Conservation (phyloP, 2,113 vertebrate species). For the Ia io region DNA sequence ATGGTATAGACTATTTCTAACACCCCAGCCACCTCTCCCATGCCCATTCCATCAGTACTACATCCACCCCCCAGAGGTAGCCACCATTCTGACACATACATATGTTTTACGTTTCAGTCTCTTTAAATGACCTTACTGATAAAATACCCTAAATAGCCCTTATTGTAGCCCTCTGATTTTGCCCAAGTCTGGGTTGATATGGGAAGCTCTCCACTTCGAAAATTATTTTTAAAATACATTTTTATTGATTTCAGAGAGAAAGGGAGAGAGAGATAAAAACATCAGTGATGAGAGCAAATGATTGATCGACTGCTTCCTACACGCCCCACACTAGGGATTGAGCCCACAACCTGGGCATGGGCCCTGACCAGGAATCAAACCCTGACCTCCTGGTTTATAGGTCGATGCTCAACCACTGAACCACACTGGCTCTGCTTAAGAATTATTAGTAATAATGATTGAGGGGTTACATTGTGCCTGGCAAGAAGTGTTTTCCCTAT, state of each 20-base stretch:
- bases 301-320: too few species aligned
- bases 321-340: too few species aligned
- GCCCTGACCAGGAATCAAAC: too few species aligned
- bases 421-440: background rate
- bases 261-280: too few species aligned
- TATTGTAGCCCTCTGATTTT: background rate
- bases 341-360: too few species aligned
- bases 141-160: background rate
- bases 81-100: background rate
- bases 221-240: background rate
- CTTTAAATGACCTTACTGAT: background rate
- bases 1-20: background rate
- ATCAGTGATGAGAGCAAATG: too few species aligned
- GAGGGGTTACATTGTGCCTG: background rate
- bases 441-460: background rate
- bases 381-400: too few species aligned
- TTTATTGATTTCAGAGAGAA: too few species aligned
- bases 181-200: background rate
- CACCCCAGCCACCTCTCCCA: background rate
- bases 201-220: background rate
- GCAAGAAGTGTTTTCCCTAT: background rate
- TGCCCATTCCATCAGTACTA: background rate
- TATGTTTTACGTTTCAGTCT: background rate
- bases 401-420: too few species aligned
- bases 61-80: background rate